These are phyloP conservation scores for Sesamia nonagrioides DNA, from an alignment of 1,140 invertebrate species.

Conservation along the genomic window DNA sequence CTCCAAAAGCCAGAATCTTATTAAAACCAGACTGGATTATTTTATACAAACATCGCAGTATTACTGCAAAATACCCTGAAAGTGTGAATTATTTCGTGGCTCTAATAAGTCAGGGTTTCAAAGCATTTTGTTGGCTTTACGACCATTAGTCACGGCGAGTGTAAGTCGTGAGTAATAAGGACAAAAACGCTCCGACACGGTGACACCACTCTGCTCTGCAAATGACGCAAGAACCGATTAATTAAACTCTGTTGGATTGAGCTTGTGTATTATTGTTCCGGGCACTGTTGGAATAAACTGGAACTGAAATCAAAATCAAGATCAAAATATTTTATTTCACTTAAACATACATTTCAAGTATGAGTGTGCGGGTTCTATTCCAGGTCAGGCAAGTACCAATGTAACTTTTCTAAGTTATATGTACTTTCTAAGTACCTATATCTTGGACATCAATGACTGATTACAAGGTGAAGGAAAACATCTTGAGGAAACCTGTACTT, in stretches of 20 bases:
- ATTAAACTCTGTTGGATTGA: constrained; percentile 11
- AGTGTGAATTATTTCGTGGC: constrained; percentile 9
- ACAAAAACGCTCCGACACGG: constrained; percentile 12
- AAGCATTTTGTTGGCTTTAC: constrained; percentile 20
- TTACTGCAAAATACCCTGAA: constrained; percentile 2
- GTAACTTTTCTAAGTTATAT: no score
- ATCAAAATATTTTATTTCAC: no score
- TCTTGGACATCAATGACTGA: no score
- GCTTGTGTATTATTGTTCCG: not conserved
- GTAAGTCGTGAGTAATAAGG: constrained; percentile 29
- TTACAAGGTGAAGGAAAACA: no score
- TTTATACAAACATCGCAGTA: not conserved
- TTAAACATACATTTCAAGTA: no score
- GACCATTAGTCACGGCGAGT: constrained; percentile 1
- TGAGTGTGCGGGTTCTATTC: no score
- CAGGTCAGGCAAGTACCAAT: no score
- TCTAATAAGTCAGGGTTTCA: not conserved
- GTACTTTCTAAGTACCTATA: no score
- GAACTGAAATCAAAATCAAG: no score
- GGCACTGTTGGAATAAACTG: not conserved
- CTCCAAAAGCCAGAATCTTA: not conserved
- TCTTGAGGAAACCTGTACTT: no score
- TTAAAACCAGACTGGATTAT: not conserved
- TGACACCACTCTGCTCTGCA: not conserved
- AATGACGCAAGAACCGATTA: constrained; percentile 14